Base-by-base conservation (phyloP, 2,888 invertebrate species). In the Corbicula japonica region DNA sequence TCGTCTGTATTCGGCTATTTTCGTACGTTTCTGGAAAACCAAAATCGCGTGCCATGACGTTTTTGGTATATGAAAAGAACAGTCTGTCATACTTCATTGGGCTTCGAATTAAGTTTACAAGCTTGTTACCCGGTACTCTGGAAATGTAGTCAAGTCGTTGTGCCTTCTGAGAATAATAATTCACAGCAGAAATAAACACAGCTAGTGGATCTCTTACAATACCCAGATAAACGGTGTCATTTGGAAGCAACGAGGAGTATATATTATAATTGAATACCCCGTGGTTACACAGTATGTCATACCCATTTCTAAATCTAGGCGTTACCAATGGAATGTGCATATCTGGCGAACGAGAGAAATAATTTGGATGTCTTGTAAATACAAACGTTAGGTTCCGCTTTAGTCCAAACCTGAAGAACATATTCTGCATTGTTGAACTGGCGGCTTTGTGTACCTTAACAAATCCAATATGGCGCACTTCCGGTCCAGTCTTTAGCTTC, bases 391-490 rank as follows among this genome's bases (percentile, higher is more conserved):
- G 46, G 62, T 84, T 76, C 23, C 86, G 75, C 15, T 73, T 61
- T 10, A 44, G 44, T 23, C 83, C 86, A 68, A 84, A 86, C 30
- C 83, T 54, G 41, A 84, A 75, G 48, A 86, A 80, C 30, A 86
- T 82, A 60, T 86, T 86, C 26, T 86, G 86, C 70, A 83, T 72
- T 1, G 83, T 85, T 23, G 83, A 77, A 68, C 83, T 83, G 12
- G 83, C 85, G 3, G 85, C 81, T 50, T 85, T 85, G 60, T 85
- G 85, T 3, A 85, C 83, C 65, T 85, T 85, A 1, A 85, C 38
- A 69, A 82, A 85, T 54, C 80, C 85, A 71, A 85, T 80, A 78
- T 85, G 81, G 58, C 79, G 80, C 26, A 80, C 76, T 79, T 85
- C 85, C 46, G 41, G 21, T 41, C n/a, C n/a, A n/a, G n/a, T n/a